Base-by-base conservation (phyloP, 1,140 invertebrate genomes). In the Amyelois transitella region DNA sequence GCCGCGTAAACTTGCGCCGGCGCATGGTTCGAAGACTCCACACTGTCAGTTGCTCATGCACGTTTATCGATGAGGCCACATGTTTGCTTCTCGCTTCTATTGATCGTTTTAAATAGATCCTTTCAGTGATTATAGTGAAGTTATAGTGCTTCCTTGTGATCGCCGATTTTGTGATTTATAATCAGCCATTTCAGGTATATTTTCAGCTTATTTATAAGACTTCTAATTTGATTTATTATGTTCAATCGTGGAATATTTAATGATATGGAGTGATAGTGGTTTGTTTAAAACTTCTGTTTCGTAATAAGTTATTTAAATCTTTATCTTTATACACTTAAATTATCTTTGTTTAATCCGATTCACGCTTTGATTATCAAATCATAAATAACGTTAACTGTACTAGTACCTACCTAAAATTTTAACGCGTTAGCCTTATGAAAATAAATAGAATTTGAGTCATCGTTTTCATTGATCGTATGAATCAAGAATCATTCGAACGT, bases 191-290 rank as follows among this genome's bases (percentile, higher is more conserved):
- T 38, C 60, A 60, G 64, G 62, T 64, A 48, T 5, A 19, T 48
- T 48, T 62, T 52, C 57, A 64, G 32, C 60, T 55, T 62, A 56
- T 53, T 51, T 51, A 32, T 64, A 1, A 14, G n/a, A n/a, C 61
- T 62, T 55, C 38, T 64, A 47, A 54, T 50, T 63, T 66, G 59
- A 64, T 56, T 58, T 64, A 62, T 55, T 58, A 58, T 60, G 32
- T 14, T 38, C n/a, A 48, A 1, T 3, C 6, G 12, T 48, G 10
- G 18, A 21, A 21, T 57, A 20, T 53, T 60, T 56, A 20, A 66
- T 48, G 77, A 80, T 78, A 81, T 75, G 60, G n/a, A 71, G 72
- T 77, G 77, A 82, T 81, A 77, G 76, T 81, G 79, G 67, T 77
- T 77, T 78, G 70, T 66, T 65, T 75, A 61, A 72, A 55, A 44